These are phyloP conservation scores for Delichon dasypus DNA, from an alignment of 2,797 vertebrate genomes.

Conservation along the genomic window DNA sequence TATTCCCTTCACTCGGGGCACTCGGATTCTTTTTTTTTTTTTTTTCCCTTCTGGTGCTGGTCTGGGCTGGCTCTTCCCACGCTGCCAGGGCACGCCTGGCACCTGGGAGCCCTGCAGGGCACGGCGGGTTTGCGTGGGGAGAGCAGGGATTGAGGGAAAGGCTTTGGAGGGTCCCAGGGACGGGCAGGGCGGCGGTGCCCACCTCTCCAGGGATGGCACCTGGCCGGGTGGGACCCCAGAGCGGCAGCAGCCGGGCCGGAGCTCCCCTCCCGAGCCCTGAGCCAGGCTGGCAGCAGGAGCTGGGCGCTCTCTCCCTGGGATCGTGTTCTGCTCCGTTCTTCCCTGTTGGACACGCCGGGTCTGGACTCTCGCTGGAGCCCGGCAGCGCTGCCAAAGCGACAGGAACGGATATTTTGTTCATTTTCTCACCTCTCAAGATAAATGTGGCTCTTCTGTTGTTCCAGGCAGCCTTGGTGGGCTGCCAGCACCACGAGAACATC, in stretches of 20 bases:
- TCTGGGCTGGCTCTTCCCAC: not conserved
- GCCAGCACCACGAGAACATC: not conserved
- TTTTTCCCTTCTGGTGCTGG: fast-evolving
- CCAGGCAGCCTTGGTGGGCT: not conserved
- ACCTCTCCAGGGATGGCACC: fast-evolving
- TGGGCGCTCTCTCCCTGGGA: fast-evolving
- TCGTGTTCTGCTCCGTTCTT: fast-evolving
- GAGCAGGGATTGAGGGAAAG: not conserved
- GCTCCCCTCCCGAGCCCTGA: fast-evolving
- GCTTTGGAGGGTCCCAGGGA: not conserved
- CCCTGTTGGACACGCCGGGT: fast-evolving
- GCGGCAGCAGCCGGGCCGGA: fast-evolving
- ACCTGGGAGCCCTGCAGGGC: not conserved
- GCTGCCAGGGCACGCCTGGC: not conserved
- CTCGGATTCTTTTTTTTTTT: not conserved
- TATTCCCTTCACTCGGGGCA: not conserved
- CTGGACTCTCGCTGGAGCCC: not conserved
- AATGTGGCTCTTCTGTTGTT: not conserved
- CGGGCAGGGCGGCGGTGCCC: not conserved
- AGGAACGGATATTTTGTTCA: fast-evolving
- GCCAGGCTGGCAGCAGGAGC: not conserved
- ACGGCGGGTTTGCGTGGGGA: not conserved
- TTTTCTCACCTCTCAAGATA: not conserved
- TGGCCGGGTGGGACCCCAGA: not conserved
- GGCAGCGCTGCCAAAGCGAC: not conserved